Evolutionary conservation across 2,797 vertebrate species (phyloP), one percentile per base, ranked within the genome.

Genomic region (Miichthys miiuy): DNA sequence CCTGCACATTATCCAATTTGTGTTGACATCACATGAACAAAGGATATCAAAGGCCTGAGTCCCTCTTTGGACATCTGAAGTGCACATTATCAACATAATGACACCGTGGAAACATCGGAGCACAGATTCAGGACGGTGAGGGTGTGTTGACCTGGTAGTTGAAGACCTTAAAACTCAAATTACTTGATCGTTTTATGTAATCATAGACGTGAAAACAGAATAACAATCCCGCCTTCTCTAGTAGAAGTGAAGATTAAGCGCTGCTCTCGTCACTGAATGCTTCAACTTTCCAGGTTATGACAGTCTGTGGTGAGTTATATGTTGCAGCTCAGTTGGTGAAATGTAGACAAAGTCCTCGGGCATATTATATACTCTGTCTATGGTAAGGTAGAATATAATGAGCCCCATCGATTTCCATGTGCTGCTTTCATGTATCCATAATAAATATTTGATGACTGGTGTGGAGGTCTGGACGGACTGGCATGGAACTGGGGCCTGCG

Each of bases 401-500:
- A 93, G 86, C 64, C 38, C 72, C 79, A 92, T 91, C 87, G 91
- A 93, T 95, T 92, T 92, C 80, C 67, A 82, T 82, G 79, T 69
- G 84, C 89, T 88, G 79, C 88, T 92, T 93, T 94, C 88, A 94
- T 92, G 89, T 82, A 89, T 79, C 90, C 75, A 80, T 65, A 41
- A 93, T 96, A 85, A 95, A 95, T 95, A 94, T 94, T 95, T 94
- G 86, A 95, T 94, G 86, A 83, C 72, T 81, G 85, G 85, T 89
- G 88, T 84, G 80, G 80, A 74, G 80, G 72, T 81, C 69, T 82
- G 83, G 83, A 84, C 71, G 64, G 82, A 87, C 63, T 71, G 78
- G 75, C 80, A 83, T 81, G 71, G 71, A 88, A 81, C 83, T 64
- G 82, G 70, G 34, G 78, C 87, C 88, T 84, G 83, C 27, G 66